Conservation (phyloP, 2,113 vertebrate genomes). For the Mesembrinibis cayennensis region DNA sequence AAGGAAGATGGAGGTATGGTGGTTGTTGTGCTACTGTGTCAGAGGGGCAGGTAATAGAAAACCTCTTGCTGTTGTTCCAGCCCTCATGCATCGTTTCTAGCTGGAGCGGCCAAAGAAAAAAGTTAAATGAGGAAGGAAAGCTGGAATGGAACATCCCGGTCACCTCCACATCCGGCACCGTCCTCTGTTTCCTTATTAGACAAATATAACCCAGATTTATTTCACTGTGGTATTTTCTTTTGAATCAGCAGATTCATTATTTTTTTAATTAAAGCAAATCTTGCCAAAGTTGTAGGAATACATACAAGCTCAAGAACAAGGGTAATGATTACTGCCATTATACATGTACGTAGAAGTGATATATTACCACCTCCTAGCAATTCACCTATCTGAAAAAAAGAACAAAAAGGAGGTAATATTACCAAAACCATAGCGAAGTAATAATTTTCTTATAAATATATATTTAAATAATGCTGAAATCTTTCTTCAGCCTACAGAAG, state of each 20-base stretch:
- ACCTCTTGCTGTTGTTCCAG: background rate
- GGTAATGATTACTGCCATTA: background rate
- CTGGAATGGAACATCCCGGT: constrained; percentile 56
- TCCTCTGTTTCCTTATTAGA: constrained; percentile 19
- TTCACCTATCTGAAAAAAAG: background rate
- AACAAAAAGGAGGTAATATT: background rate
- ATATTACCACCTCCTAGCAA: background rate
- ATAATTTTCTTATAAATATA: background rate
- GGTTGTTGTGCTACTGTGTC: background rate
- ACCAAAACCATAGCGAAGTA: background rate
- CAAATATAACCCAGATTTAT: constrained; percentile 34
- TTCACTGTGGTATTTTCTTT: constrained; percentile 20
- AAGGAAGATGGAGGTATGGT: background rate
- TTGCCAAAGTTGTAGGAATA: background rate
- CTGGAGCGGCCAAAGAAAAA: constrained; percentile 24
- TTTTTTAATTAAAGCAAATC: background rate
- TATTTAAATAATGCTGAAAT: background rate
- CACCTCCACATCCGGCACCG: constrained; percentile 22
- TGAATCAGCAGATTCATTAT: background rate
- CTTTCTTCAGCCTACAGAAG: background rate
- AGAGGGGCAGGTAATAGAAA: background rate
- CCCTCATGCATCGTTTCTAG: background rate
- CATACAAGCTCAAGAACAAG: background rate
- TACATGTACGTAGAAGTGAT: background rate
- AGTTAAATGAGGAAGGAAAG: constrained; percentile 60